Base-by-base conservation (phyloP, 2,797 vertebrate species). In the Chloroceryle amazona region DNA sequence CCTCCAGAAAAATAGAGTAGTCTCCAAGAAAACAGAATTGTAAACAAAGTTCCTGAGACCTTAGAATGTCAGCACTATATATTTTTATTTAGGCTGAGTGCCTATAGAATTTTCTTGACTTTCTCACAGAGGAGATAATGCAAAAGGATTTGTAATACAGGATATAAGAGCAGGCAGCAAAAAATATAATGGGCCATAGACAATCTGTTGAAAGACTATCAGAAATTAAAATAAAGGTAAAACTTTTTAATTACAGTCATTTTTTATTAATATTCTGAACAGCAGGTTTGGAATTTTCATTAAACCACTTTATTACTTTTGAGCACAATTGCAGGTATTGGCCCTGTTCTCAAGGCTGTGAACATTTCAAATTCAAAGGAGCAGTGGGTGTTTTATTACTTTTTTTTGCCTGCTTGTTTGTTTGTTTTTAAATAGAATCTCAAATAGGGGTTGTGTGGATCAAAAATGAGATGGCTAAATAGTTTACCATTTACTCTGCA, bases 21-120 rank as follows among this genome's bases (percentile, higher is more conserved):
- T 98, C 75, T 96, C 96, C 81, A 97, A 66, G 97, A 96, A 97
- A 97, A 97, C 90, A 91, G 60, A 83, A 41, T 47, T 11, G 46
- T 86, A 97, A 98, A 96, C 96, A 96, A 71, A 87, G 94, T 96
- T 97, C 92, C 90, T 61, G 21, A 92, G 90, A 96, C 87, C 79
- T n/a, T 42, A 39, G 72, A 72, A 68, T 94, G 93, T 96, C 96
- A 92, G 3, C 26, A 20, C 26, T 17, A 20, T 87, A 2, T 96
- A 37, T 97, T 97, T 97, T 97, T 97, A 90, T 97, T 97, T 95
- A 95, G 91, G 49, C 55, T 86, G 79, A 28, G 31, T 84, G 12
- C 49, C 49, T 92, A 3, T 28, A 87, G 83, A 62, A 67, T 87
- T 18, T 29, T 86, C 46, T 74, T 91, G 89, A 89, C 66, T 96